Percentiles rank a stretch among this genome's conserved stretches.
Conservation (phyloP, 2,113 vertebrate genomes). For the Chaetorhynchus papuensis region DNA sequence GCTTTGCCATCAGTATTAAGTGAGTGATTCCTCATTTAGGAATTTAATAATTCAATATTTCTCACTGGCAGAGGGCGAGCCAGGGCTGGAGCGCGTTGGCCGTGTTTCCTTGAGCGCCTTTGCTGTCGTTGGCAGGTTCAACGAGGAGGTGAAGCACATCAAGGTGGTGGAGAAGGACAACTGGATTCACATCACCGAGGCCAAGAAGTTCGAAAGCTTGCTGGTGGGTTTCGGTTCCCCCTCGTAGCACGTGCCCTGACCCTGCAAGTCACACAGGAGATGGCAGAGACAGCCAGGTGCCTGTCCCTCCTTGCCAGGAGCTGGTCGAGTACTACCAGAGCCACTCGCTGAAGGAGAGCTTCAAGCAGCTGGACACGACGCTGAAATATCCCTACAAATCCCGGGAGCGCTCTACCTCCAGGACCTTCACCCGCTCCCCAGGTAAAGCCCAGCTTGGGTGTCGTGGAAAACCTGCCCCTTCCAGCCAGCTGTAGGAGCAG, state of each 20-base stretch:
- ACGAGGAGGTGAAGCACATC: constrained; percentile 97
- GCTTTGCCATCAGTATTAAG: constrained; percentile 98
- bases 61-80: rapidly evolving
- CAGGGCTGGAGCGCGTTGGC: rapidly evolving
- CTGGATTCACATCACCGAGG: constrained; percentile 98
- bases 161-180: constrained; percentile 97
- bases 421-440: constrained; percentile 85
- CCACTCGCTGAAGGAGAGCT: constrained; percentile 97
- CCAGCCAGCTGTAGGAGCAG: neutral
- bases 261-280: neutral
- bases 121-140: constrained; percentile 78
- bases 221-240: constrained; percentile 75
- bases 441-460: constrained; percentile 69
- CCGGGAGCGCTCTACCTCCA: constrained; percentile 80
- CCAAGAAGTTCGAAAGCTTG: constrained; percentile 96
- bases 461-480: neutral
- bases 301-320: constrained; percentile 74
- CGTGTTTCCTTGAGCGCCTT: rapidly evolving
- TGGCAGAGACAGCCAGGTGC: neutral
- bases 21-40: constrained; percentile 49
- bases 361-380: constrained; percentile 94
- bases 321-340: constrained; percentile 96
- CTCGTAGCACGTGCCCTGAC: rapidly evolving
- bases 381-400: constrained; percentile 92
- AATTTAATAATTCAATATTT: rapidly evolving